phyloP scores from a whole-genome alignment of 2,113 vertebrate genomes.

The Corythoichthys intestinalis region DNA sequence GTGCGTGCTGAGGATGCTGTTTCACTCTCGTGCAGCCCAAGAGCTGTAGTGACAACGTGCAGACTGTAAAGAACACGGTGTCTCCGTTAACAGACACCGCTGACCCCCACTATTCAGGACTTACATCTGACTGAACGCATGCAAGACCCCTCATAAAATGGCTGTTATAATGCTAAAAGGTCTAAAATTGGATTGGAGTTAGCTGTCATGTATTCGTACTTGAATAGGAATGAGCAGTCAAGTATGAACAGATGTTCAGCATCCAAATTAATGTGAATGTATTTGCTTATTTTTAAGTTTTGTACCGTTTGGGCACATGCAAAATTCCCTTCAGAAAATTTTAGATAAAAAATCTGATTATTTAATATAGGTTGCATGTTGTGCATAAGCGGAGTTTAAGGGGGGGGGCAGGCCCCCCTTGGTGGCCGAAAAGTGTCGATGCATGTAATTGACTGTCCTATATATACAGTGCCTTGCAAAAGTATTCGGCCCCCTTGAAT shows the following conservation, averaged over 20 bases:
- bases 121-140: neutral
- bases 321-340: neutral
- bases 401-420: no score
- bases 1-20: slow-evolving; percentile 24
- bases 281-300: slow-evolving; percentile 11
- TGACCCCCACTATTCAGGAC: neutral
- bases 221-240: neutral
- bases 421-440: no score
- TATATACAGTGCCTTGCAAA: no score
- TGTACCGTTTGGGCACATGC: neutral
- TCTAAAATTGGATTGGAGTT: neutral
- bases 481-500: no score
- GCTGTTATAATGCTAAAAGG: slow-evolving; percentile 7
- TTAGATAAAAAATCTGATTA: no score
- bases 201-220: neutral
- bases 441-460: no score
- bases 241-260: slow-evolving; percentile 27
- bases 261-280: slow-evolving; percentile 27
- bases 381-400: no score
- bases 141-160: neutral
- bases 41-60: slow-evolving; percentile 32
- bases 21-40: slow-evolving; percentile 11
- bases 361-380: no score
- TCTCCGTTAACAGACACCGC: slow-evolving; percentile 12
- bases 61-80: slow-evolving; percentile 33